Evolutionary conservation across 1,140 invertebrate species (phyloP), one percentile per base, ranked within the genome.

Genomic region (Brachionus asplanchnoidis): DNA sequence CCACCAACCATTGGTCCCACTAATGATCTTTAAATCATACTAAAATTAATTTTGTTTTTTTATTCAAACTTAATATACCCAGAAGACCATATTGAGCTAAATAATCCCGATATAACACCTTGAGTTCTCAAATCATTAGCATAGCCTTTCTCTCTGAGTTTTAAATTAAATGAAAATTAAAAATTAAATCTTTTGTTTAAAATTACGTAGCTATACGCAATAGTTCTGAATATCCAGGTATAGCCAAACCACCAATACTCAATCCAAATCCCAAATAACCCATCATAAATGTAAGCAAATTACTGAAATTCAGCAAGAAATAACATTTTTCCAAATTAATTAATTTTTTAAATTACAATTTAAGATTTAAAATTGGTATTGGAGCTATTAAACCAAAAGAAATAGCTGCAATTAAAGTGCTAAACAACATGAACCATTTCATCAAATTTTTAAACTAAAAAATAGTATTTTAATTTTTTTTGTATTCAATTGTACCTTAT

Each of bases 161-260:
- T 36, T 36, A 36, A 36, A 36, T 36, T 36, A 36, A 36, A 36
- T 6, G 7, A 36, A 36, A 36, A 36, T 36, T 36, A 20, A 75
- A 44, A 46, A 17, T 75, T 44, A 8, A 12, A 77, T 20, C 8
- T 77, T 53, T 70, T 40, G 32, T 36, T 2, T 9, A 70, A 70
- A 44, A 20, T 60, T 65, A 65, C 53, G 65, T n/a, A 11, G 79
- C 53, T 36, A 82, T 65, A 17, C 65, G 8, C 12, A 65, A 23
- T 20, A 82, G 53, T 40, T 82, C 79, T 14, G 79, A 82, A 60
- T 82, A 82, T 32, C 32, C 79, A 12, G 79, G 79, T 9, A 82
- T 82, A 5, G 23, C 42, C 53, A 82, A 65, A 82, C 79, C 53
- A 44, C 79, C 79, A 28, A 82, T 82, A 68, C 53, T 65, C 28